A percentile compares a stretch with the other conserved stretches of the same genome.
Conservation (phyloP, 2,888 invertebrate genomes). For the Pollenia griseotomentosa region DNA sequence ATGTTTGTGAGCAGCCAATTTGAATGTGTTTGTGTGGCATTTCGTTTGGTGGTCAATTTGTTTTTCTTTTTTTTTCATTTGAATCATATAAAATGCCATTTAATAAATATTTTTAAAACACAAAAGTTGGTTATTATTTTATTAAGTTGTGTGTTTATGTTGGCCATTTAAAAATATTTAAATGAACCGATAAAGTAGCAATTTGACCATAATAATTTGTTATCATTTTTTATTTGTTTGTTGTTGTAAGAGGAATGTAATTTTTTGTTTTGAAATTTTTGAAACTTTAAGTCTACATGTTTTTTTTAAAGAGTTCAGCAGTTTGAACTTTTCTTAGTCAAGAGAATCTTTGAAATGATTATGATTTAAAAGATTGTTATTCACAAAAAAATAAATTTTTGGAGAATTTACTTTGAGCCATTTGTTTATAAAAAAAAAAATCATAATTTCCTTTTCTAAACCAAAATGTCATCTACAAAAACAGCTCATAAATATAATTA, state of each 20-base stretch:
- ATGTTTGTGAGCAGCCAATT: background rate
- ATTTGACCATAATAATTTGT: slow-evolving; percentile 58
- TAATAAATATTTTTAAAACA: slow-evolving; percentile 28
- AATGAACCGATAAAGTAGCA: slow-evolving; percentile 43
- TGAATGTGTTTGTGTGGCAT: background rate
- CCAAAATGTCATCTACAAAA: slow-evolving; percentile 70
- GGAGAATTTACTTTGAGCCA: background rate
- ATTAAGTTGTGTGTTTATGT: slow-evolving; percentile 20
- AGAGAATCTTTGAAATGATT: too few species aligned
- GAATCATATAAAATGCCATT: slow-evolving; percentile 24
- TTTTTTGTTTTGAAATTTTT: background rate
- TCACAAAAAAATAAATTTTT: too few species aligned
- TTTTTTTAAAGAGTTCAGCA: background rate
- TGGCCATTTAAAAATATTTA: slow-evolving; percentile 26
- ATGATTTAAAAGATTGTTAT: background rate
- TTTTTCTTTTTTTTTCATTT: background rate
- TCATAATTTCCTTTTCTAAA: slow-evolving; percentile 56
- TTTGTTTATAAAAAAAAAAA: slow-evolving; percentile 8
- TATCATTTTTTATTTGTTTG: slow-evolving; percentile 1
- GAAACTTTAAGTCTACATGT: background rate
- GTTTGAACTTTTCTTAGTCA: background rate
- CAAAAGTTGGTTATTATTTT: slow-evolving; percentile 4
- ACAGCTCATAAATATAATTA: slow-evolving; percentile 45
- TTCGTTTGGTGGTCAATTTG: slow-evolving; percentile 33
- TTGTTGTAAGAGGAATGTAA: background rate